Evolutionary conservation across 2,113 vertebrate species (phyloP), one percentile per base, ranked within the genome.

Genomic region (Onychostoma macrolepis): DNA sequence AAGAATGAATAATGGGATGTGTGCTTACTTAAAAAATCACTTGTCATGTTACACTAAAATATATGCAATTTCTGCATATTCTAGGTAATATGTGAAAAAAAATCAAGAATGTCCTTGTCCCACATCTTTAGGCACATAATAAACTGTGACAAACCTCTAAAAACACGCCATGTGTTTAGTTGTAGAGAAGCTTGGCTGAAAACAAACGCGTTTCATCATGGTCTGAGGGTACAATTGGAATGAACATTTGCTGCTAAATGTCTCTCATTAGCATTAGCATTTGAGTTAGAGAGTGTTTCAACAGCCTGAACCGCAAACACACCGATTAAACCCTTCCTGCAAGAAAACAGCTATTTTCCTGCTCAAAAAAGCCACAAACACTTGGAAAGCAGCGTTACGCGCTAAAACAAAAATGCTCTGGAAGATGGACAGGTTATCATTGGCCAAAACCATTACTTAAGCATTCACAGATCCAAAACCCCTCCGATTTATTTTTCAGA

Each of bases 241-340:
- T 48, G n/a, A 48, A 26, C 74, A 48, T 76, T 76, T 76, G 41
- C 74, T 76, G 41, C 41, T 76, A 48, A 76, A 76, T 48, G 74
- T 45, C 74, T 76, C 41, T 76, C 74, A 76, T 76, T 76, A 76
- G 63, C 26, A 65, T 80, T 61, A 80, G 65, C 43, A 48, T 48
- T 72, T 76, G 41, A 26, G 13, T 43, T n/a, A 24, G 53, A 33
- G 79, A 41, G 78, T 28, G 78, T 48, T 82, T 45, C 30, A 50
- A 45, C 41, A 36, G 71, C 28, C 71, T 72, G 75, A 75, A 75
- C 83, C 78, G 65, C 83, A 85, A 81, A 65, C 26, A 76, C 43
- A 56, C 33, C 53, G 83, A 77, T 88, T 81, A 43, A 82, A 86
- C 19, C 48, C 79, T 88, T 85, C 30, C 77, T 74, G 28, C 24